Conservation (phyloP, 35 echinoderm and acorn worm genomes). For the Lytechinus pictus region DNA sequence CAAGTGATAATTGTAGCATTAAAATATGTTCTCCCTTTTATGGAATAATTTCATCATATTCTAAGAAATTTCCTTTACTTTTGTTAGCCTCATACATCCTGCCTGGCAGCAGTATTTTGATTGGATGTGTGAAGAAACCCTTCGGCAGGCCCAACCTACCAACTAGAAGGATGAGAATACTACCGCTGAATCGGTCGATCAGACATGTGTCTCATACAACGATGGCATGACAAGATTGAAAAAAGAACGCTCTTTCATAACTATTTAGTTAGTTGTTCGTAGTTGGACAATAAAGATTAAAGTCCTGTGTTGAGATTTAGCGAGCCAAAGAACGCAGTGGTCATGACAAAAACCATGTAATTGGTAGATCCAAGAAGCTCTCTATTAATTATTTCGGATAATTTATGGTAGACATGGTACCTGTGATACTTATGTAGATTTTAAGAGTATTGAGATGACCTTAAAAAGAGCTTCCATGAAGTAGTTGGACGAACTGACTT, state of each 20-base stretch:
- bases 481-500: too few species aligned
- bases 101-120: slow-evolving; percentile 42
- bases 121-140: slow-evolving; percentile 39
- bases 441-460: neutral
- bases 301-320: too few species aligned
- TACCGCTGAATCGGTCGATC: too few species aligned
- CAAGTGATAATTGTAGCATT: too few species aligned
- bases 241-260: too few species aligned
- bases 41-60: too few species aligned
- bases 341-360: neutral
- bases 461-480: neutral
- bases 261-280: too few species aligned
- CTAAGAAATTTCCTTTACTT: neutral
- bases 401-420: neutral
- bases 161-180: neutral
- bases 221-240: too few species aligned
- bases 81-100: slow-evolving; percentile 19
- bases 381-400: neutral
- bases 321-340: neutral
- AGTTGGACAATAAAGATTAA: too few species aligned
- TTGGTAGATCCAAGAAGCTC: neutral
- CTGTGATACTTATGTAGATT: neutral
- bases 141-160: neutral
- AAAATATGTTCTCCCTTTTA: too few species aligned
- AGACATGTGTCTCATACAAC: too few species aligned